Evolutionary conservation across 1,140 invertebrate species (phyloP).

Genomic region (Bradysia coprophila): DNA sequence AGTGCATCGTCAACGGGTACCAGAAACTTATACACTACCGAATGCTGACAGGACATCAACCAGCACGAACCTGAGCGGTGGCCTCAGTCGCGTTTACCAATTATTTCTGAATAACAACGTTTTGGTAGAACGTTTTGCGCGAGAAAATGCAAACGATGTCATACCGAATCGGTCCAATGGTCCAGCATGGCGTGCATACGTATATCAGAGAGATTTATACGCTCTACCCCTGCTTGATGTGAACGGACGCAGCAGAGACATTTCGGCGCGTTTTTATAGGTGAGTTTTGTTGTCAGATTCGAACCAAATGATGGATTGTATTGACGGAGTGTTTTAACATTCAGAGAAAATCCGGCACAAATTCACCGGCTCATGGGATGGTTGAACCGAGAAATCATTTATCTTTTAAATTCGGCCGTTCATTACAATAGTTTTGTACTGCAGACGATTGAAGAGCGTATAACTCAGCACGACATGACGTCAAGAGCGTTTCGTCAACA

Average conservation of each 20-base stretch:
- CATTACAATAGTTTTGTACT: conserved; percentile 45
- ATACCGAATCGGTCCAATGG: conserved; percentile 5
- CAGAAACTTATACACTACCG: no score
- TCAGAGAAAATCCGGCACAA: conserved; percentile 54
- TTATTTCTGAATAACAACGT: not conserved
- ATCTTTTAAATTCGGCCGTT: conserved; percentile 41
- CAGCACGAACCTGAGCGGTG: no score
- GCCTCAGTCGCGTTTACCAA: not conserved
- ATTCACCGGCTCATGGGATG: conserved; percentile 68
- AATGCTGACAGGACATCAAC: no score
- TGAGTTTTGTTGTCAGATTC: conserved; percentile 16
- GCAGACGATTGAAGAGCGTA: conserved; percentile 44
- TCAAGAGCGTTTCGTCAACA: conserved; percentile 48
- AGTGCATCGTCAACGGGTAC: no score
- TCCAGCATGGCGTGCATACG: conserved; percentile 34
- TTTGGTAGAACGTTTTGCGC: not conserved
- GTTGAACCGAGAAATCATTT: conserved; percentile 63
- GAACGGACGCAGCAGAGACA: conserved; percentile 46
- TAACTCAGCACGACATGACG: conserved; percentile 48
- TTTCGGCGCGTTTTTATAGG: conserved; percentile 55
- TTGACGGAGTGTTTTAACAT: no score
- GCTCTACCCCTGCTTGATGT: conserved; percentile 42
- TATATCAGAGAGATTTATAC: conserved; percentile 63
- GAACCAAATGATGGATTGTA: not conserved
- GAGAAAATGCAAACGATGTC: conserved; percentile 1